A percentile compares a stretch with the other conserved stretches of the same genome.
phyloP scores from a whole-genome alignment of 2,888 invertebrate species.

The Drosophila mulleri region DNA sequence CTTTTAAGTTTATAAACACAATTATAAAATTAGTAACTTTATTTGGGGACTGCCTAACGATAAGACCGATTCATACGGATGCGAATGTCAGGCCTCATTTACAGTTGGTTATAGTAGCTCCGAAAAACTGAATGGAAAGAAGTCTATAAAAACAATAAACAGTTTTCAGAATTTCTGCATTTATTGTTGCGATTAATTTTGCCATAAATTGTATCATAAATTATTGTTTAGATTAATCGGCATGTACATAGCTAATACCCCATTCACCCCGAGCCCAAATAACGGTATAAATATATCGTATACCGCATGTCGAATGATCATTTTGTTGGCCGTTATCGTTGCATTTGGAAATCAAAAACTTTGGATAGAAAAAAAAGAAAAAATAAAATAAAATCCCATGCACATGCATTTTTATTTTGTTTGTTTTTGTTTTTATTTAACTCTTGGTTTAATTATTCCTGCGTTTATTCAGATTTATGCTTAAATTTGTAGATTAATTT shows the following conservation, averaged over 20 bases:
- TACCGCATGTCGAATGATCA: constrained; percentile 3
- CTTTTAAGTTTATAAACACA: constrained; percentile 42
- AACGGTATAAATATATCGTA: constrained; percentile 8
- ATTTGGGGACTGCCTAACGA: neutral
- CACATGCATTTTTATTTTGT: constrained; percentile 37
- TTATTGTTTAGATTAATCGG: constrained; percentile 60
- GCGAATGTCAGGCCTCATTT: neutral
- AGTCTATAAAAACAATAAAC: neutral
- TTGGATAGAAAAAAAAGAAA: constrained; percentile 36
- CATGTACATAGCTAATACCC: constrained; percentile 4
- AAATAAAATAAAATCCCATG: constrained; percentile 47
- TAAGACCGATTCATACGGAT: neutral
- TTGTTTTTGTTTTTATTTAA: constrained; percentile 32
- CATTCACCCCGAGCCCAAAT: neutral
- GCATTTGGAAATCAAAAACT: constrained; percentile 15
- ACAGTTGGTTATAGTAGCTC: neutral
- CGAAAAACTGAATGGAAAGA: neutral
- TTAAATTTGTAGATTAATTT: constrained; percentile 83
- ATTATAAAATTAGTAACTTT: neutral
- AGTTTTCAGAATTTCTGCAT: constrained; percentile 47
- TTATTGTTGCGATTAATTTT: constrained; percentile 58
- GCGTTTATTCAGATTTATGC: constrained; percentile 76
- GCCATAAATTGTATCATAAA: constrained; percentile 65
- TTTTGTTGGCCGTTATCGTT: constrained; percentile 34
- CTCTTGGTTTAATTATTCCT: constrained; percentile 72